Conservation (phyloP, 2,888 invertebrate species). For the Cryptus armator region DNA sequence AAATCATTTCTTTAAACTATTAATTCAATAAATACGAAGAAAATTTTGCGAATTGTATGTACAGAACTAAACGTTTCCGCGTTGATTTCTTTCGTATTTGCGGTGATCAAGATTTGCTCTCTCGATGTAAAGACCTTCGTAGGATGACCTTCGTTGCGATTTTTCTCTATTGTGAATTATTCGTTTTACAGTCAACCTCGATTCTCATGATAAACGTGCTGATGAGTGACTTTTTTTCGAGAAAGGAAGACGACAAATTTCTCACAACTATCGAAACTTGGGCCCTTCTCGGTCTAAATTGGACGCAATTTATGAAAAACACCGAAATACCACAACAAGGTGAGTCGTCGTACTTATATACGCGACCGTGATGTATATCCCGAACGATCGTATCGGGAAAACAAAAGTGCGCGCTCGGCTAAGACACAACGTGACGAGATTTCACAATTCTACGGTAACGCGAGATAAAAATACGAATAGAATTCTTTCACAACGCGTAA, state of each 20-base stretch:
- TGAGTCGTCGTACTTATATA: slow-evolving; percentile 57
- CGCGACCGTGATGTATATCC: slow-evolving; percentile 8
- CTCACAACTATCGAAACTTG: slow-evolving; percentile 76
- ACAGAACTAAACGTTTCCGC: neutral
- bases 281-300: slow-evolving; percentile 81
- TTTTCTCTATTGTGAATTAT: slow-evolving; percentile 17
- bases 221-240: slow-evolving; percentile 80
- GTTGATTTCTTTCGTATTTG: neutral
- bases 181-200: slow-evolving; percentile 77
- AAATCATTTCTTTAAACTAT: neutral
- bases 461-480: slow-evolving; percentile 39
- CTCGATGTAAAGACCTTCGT: neutral
- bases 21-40: neutral
- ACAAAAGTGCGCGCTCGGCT: slow-evolving; percentile 31
- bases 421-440: slow-evolving; percentile 59
- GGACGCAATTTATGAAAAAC: slow-evolving; percentile 78
- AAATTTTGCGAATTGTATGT: neutral
- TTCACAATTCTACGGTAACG: slow-evolving; percentile 44
- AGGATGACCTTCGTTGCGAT: neutral
- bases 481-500: neutral
- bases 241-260: slow-evolving; percentile 75
- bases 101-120: neutral
- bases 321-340: slow-evolving; percentile 75
- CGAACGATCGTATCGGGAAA: slow-evolving; percentile 9
- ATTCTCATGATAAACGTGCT: slow-evolving; percentile 82